Base-by-base conservation (phyloP, 2,113 vertebrate genomes). In the Hystrix brachyura region DNA sequence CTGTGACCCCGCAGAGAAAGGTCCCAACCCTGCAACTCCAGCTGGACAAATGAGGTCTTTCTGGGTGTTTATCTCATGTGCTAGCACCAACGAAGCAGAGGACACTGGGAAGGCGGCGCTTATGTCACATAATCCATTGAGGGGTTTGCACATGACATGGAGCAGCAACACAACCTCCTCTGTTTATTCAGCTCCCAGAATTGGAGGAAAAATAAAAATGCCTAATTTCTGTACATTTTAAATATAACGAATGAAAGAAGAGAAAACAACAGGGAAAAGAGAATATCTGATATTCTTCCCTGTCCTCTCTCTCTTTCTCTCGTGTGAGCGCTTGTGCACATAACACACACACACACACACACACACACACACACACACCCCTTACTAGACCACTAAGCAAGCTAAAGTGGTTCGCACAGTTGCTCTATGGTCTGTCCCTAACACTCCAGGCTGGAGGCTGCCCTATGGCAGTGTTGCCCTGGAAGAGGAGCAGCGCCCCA, bases 11-110 rank as follows among this genome's bases (percentile, higher is more conserved):
- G 19, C 46, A 7, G 38, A 32, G 19, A 0, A n/a, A 86, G 17
- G 17, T 38, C 0, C 74, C 80, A 15, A 27, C 21, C 81, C 0
- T 27, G 74, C 65, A n/a, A 25, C 34, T 95, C 64, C 53, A 59
- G 57, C n/a, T 43, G 78, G 78, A 97, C 84, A 53, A 85, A 89
- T 83, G 32, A 83, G 86, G 64, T 80, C 9, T 91, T 95, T 82
- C 83, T 87, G 76, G 27, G 90, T 76, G 89, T 97, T 96, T 94
- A 57, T 96, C 91, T 97, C 80, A 79, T 7, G 10, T 38, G 53
- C 7, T 27, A 72, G 53, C 21, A 29, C 2, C 71, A 86, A 79
- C 94, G 83, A 89, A 80, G 80, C 46, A 90, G 21, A 69, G 86
- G 55, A 90, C 34, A 53, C 74, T 94, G 94, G 32, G 91, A 94